These are phyloP conservation scores for Carcharodon carcharias DNA, from an alignment of 2,797 vertebrate species.

Conservation along the genomic window DNA sequence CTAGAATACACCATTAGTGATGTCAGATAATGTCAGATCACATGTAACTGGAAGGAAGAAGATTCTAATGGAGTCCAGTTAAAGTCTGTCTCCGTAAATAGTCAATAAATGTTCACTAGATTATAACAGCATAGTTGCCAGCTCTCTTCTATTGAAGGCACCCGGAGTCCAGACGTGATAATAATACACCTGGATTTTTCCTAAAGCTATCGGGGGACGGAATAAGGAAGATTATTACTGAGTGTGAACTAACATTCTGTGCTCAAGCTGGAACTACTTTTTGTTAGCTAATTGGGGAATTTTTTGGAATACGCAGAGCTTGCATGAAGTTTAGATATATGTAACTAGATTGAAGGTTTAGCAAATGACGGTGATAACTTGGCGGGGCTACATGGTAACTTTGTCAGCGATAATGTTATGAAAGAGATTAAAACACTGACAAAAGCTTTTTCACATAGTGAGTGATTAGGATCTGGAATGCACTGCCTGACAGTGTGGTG, in stretches of 20 bases:
- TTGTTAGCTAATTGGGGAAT: not conserved
- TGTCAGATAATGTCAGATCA: no score
- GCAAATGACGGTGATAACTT: not conserved
- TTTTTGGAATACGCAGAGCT: not conserved
- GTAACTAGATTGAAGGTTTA: not conserved
- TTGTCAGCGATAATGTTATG: not conserved
- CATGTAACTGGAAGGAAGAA: no score
- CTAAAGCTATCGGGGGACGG: not conserved
- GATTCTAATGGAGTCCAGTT: no score
- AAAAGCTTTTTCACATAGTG: no score
- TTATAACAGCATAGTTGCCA: no score
- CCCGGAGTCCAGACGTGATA: no score
- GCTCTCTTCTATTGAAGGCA: no score
- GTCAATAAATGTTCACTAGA: no score
- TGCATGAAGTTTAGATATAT: not conserved
- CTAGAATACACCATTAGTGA: no score
- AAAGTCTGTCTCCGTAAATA: no score
- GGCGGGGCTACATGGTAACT: no score
- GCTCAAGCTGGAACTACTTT: not conserved
- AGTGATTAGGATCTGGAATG: not conserved
- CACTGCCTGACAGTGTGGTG: not conserved
- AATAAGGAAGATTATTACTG: not conserved
- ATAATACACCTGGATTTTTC: not conserved
- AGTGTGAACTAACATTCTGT: not conserved
- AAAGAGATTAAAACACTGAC: not conserved